These are phyloP conservation scores for Cantharis flavilabris DNA, from an alignment of 2,888 invertebrate species.

Conservation along the genomic window DNA sequence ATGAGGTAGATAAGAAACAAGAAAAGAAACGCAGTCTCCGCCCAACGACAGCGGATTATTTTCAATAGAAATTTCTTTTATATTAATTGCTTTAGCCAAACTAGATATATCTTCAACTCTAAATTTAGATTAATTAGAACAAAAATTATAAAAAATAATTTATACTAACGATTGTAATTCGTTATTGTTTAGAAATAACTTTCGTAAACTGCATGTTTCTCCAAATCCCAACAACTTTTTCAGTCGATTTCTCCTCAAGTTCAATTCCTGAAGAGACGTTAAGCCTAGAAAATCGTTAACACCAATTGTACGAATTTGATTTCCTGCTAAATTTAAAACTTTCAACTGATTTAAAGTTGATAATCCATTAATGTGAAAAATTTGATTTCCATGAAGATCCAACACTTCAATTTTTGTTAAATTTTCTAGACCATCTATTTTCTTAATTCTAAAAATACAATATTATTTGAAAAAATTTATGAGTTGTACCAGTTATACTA, in stretches of 20 bases:
- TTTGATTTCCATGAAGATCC: slow-evolving; percentile 92
- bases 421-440: slow-evolving; percentile 75
- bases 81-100: slow-evolving; percentile 74
- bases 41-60: slow-evolving; percentile 81
- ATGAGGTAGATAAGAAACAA: slow-evolving; percentile 79
- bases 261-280: slow-evolving; percentile 79
- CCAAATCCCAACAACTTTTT: slow-evolving; percentile 81
- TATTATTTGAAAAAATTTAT: not conserved
- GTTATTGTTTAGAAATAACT: slow-evolving; percentile 84
- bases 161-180: slow-evolving; percentile 65
- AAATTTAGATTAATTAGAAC: not conserved
- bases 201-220: slow-evolving; percentile 74
- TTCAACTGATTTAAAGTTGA: slow-evolving; percentile 75
- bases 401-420: slow-evolving; percentile 83
- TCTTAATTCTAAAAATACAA: slow-evolving; percentile 64
- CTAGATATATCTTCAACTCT: slow-evolving; percentile 88
- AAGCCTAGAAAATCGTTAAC: slow-evolving; percentile 79
- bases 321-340: slow-evolving; percentile 91
- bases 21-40: slow-evolving; percentile 81
- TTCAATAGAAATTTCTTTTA: slow-evolving; percentile 85
- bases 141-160: not conserved
- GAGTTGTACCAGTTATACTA: no score
- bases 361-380: slow-evolving; percentile 71
- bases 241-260: slow-evolving; percentile 84
- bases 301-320: slow-evolving; percentile 80